Percentiles rank a stretch among this genome's conserved stretches.
Evolutionary conservation across 2,797 vertebrate species (phyloP).

Genomic region (Molossus alvarezi): DNA sequence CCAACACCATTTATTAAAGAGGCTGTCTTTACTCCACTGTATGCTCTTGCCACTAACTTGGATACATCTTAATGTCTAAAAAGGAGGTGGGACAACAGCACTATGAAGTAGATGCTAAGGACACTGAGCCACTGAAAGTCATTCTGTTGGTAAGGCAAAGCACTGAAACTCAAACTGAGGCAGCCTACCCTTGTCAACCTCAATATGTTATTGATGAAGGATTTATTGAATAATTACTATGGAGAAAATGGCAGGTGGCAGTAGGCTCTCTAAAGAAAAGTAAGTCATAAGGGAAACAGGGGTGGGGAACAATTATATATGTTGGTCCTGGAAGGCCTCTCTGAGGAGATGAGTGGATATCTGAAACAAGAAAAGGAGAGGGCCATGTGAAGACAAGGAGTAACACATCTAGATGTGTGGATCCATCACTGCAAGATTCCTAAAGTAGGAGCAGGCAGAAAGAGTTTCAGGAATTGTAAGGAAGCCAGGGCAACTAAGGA

Average conservation of each 20-base stretch:
- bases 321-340: not conserved
- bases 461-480: not conserved
- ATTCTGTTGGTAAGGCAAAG: not conserved
- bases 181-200: not conserved
- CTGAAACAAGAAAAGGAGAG: slow-evolving; percentile 46
- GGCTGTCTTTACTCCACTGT: too few species aligned
- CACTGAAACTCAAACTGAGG: not conserved
- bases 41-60: too few species aligned
- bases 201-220: slow-evolving; percentile 11
- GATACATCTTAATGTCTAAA: not conserved
- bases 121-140: not conserved
- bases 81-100: not conserved
- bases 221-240: slow-evolving; percentile 5
- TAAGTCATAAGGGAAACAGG: not conserved
- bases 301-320: not conserved
- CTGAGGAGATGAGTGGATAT: not conserved
- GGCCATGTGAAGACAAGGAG: not conserved
- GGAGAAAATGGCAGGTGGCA: not conserved
- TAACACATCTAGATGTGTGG: not conserved
- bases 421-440: not conserved
- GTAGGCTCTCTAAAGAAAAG: slow-evolving; percentile 45
- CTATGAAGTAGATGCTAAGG: not conserved
- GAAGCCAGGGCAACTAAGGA: slow-evolving; percentile 3
- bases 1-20: too few species aligned
- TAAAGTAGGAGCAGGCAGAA: not conserved